Conservation (phyloP, 1,140 invertebrate genomes). For the Elysia chlorotica region DNA sequence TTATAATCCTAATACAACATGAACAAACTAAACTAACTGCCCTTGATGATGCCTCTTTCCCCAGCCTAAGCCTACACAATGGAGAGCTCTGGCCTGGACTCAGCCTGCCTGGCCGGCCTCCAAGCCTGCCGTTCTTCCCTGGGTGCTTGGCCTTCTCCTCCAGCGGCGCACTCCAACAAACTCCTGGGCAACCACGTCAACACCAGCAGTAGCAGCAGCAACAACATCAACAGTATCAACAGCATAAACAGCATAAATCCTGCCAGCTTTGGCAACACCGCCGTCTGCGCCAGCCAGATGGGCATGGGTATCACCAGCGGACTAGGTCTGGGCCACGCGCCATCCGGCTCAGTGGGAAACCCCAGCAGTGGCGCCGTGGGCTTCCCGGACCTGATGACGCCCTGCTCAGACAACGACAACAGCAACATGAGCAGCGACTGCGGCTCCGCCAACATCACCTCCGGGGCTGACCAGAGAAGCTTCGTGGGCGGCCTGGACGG, state of each 20-base stretch:
- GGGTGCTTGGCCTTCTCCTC: slow-evolving; percentile 16
- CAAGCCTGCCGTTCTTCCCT: slow-evolving; percentile 8
- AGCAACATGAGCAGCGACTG: background rate
- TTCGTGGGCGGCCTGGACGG: too few species aligned
- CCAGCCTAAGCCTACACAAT: too few species aligned
- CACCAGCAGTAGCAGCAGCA: slow-evolving; percentile 10
- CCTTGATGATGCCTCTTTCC: too few species aligned
- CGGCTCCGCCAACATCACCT: background rate
- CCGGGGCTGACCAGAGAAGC: too few species aligned
- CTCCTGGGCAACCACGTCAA: slow-evolving; percentile 6
- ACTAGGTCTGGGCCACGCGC: background rate
- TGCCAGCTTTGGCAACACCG: background rate
- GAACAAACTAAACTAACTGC: too few species aligned
- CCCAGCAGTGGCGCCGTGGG: too few species aligned
- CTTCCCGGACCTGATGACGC: too few species aligned
- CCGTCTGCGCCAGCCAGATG: background rate
- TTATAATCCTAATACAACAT: too few species aligned
- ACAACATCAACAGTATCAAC: slow-evolving; percentile 3
- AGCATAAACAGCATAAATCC: background rate
- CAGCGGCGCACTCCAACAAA: slow-evolving; percentile 8
- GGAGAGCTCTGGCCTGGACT: too few species aligned
- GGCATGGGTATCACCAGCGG: background rate
- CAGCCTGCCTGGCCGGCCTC: too few species aligned
- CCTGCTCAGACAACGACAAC: background rate
- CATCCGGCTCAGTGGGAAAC: background rate